Evolutionary conservation across 1,140 invertebrate species (phyloP).

Genomic region (Listronotus oregonensis): DNA sequence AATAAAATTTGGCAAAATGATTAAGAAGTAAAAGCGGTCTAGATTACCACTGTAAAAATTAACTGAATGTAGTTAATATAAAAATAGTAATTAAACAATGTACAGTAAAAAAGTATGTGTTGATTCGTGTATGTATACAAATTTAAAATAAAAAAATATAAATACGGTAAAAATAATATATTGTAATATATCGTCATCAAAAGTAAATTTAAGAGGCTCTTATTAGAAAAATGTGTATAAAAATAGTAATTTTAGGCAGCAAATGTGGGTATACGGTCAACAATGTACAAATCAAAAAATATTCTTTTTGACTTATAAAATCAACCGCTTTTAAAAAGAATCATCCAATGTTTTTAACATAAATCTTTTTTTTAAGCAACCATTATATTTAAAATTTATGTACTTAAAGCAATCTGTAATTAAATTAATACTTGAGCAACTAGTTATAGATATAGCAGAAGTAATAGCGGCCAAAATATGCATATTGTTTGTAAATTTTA

Average conservation of each 20-base stretch:
- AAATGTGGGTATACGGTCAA: slow-evolving; percentile 54
- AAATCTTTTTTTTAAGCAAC: slow-evolving; percentile 4
- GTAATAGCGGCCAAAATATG: slow-evolving; percentile 12
- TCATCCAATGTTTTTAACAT: not conserved
- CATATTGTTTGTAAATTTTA: not conserved
- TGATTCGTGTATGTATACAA: slow-evolving; percentile 47
- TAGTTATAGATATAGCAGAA: slow-evolving; percentile 6
- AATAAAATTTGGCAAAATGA: slow-evolving; percentile 46
- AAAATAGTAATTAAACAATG: slow-evolving; percentile 9
- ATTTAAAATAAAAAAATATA: slow-evolving; percentile 26
- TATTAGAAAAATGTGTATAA: slow-evolving; percentile 39
- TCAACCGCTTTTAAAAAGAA: slow-evolving; percentile 15
- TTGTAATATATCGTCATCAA: slow-evolving; percentile 18
- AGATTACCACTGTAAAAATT: slow-evolving; percentile 30
- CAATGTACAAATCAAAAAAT: slow-evolving; percentile 47
- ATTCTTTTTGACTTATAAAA: slow-evolving; percentile 23
- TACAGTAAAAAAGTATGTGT: slow-evolving; percentile 49
- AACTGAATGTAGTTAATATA: slow-evolving; percentile 27
- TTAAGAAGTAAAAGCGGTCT: slow-evolving; percentile 41
- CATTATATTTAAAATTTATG: too few species aligned
- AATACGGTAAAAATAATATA: slow-evolving; percentile 14
- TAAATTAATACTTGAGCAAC: not conserved
- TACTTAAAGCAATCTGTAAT: too few species aligned
- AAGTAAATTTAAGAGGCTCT: slow-evolving; percentile 23
- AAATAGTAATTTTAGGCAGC: slow-evolving; percentile 40